Percentiles rank a stretch among this genome's conserved stretches.
These are phyloP conservation scores for Achroia grisella DNA, from an alignment of 1,140 invertebrate genomes.

Conservation along the genomic window DNA sequence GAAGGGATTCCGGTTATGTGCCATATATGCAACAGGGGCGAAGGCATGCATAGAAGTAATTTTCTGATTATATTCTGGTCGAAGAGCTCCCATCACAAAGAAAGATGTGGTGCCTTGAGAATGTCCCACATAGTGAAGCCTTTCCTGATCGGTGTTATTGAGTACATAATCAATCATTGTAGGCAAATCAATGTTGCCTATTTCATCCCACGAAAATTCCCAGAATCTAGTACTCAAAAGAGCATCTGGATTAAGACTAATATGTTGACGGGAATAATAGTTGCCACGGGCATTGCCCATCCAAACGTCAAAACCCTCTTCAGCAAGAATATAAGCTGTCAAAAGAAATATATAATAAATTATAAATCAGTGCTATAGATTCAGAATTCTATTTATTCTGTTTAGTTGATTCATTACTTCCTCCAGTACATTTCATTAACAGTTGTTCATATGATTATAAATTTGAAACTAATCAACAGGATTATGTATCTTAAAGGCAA, in stretches of 20 bases:
- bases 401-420: not conserved
- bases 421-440: not conserved
- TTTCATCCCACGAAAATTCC: slow-evolving; percentile 88
- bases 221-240: slow-evolving; percentile 77
- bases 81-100: slow-evolving; percentile 76
- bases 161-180: slow-evolving; percentile 84
- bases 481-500: no score
- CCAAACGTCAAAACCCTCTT: slow-evolving; percentile 86
- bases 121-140: slow-evolving; percentile 82
- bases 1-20: slow-evolving; percentile 74
- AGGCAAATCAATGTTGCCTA: slow-evolving; percentile 84
- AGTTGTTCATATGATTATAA: not conserved
- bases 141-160: slow-evolving; percentile 71
- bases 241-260: slow-evolving; percentile 71
- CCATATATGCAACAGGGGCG: slow-evolving; percentile 79
- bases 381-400: not conserved
- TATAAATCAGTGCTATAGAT: not conserved
- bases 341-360: slow-evolving; percentile 16
- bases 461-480: no score
- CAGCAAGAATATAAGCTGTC: slow-evolving; percentile 78
- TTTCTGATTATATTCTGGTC: slow-evolving; percentile 79
- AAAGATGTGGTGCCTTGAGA: slow-evolving; percentile 81
- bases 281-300: slow-evolving; percentile 82
- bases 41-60: slow-evolving; percentile 79
- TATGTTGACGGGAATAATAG: slow-evolving; percentile 77